Evolutionary conservation across 2,113 vertebrate genomes (phyloP), one percentile per base, ranked within the genome.

Genomic region (Galemys pyrenaicus): DNA sequence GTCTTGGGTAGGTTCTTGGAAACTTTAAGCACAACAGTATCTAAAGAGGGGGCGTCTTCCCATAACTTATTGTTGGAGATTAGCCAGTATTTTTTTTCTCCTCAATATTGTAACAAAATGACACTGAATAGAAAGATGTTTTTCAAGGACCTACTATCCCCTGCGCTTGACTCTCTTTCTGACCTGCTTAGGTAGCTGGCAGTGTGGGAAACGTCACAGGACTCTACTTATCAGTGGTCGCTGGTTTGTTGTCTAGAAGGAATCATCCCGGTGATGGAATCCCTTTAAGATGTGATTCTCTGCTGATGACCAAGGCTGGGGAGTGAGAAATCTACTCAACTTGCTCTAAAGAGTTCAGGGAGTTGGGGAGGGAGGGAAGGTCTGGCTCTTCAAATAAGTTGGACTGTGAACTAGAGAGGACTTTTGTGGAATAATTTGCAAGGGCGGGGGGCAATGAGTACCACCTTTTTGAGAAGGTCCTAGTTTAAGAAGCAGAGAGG

Each of bases 201-300:
- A 3, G 26, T 0, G 4, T 22, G 32, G 17, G 44, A 22, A 46
- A 13, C 3, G 0, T n/a, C 75, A 49, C 10, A 39, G n/a, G 1
- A 7, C 15, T 2, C 28, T 41, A 10, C 3, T 49, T 85, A 30
- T 74, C 67, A 44, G 35, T 35, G 20, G 12, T 37, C 9, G 2
- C 24, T 70, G 22, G 37, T 84, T 78, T 68, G 15, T 51, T 73
- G 15, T 82, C 68, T 68, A 8, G 49, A 35, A 58, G 28, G 41
- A 90, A 30, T 58, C 54, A 58, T n/a, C 77, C 15, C 81, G 49
- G 5, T 28, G 26, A 39, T 15, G 26, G 51, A 60, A 58, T 79
- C 46, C 78, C 81, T 83, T 32, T 82, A 19, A 82, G 56, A 54
- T 5, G 0, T 1, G 10, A 56, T 37, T 11, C 37, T 79, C 80